These are phyloP conservation scores for Heteromyza rotundicornis DNA, from an alignment of 2,888 invertebrate genomes.

Conservation along the genomic window DNA sequence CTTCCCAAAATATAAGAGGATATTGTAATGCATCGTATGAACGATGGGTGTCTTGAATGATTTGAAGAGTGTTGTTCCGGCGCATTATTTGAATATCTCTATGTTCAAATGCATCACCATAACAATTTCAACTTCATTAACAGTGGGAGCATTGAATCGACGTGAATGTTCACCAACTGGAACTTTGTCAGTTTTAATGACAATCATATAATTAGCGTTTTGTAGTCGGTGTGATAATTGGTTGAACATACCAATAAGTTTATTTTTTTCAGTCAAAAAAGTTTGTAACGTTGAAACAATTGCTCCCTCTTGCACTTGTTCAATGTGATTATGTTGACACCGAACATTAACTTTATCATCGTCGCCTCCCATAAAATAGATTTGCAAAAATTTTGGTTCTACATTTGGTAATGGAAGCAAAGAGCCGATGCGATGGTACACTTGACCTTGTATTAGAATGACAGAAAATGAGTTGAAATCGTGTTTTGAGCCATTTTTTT, in stretches of 20 bases:
- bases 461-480: too few relatives aligned
- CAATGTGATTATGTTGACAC: neutral
- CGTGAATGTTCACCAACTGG: slow-evolving; percentile 20
- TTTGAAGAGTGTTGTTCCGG: slow-evolving; percentile 14
- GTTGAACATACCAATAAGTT: neutral
- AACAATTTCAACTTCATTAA: slow-evolving; percentile 18
- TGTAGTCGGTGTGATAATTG: slow-evolving; percentile 3
- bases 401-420: too few relatives aligned
- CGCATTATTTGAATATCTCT: slow-evolving; percentile 20
- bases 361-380: slow-evolving; percentile 20
- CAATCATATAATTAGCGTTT: slow-evolving; percentile 19
- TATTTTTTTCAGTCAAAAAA: neutral
- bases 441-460: too few relatives aligned
- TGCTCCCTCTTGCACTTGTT: neutral
- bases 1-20: slow-evolving; percentile 22
- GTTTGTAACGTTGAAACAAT: neutral
- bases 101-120: slow-evolving; percentile 13
- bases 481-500: too few relatives aligned
- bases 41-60: slow-evolving; percentile 23
- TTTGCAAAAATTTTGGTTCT: slow-evolving; percentile 21
- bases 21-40: slow-evolving; percentile 27
- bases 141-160: slow-evolving; percentile 22
- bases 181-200: slow-evolving; percentile 26
- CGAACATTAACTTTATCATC: neutral
- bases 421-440: too few relatives aligned